phyloP scores from a whole-genome alignment of 2,888 invertebrate species.

The Yponomeuta evonymella region DNA sequence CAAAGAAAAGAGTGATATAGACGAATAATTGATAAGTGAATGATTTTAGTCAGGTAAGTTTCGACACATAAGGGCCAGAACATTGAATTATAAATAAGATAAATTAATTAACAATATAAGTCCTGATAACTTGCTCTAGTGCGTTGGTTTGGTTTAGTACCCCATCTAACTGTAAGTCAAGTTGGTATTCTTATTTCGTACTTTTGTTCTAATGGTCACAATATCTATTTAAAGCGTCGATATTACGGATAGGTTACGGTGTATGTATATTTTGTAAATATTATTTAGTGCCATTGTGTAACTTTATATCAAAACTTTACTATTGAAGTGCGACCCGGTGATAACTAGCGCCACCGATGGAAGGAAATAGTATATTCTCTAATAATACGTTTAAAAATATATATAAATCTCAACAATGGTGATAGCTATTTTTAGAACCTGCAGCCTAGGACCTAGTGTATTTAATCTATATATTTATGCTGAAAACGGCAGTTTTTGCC shows the following conservation, averaged over 20 bases:
- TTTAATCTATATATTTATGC: too few species aligned
- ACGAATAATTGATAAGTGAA: background rate
- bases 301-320: constrained; percentile 25
- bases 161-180: too few species aligned
- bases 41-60: background rate
- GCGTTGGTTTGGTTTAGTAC: too few species aligned
- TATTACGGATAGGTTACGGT: background rate
- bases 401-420: too few species aligned
- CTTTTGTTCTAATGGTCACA: background rate
- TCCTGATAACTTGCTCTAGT: too few species aligned
- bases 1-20: background rate
- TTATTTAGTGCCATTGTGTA: constrained; percentile 51
- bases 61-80: background rate
- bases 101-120: too few species aligned
- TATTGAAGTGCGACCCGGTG: background rate
- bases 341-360: background rate
- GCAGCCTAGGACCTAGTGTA: too few species aligned
- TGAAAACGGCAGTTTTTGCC: too few species aligned
- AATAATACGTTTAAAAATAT: too few species aligned
- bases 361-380: too few species aligned
- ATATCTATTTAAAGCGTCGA: background rate
- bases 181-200: background rate
- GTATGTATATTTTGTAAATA: constrained; percentile 13
- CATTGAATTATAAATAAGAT: background rate
- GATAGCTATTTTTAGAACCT: too few species aligned